Conservation (phyloP, 1,140 invertebrate species). For the Hetaerina americana region DNA sequence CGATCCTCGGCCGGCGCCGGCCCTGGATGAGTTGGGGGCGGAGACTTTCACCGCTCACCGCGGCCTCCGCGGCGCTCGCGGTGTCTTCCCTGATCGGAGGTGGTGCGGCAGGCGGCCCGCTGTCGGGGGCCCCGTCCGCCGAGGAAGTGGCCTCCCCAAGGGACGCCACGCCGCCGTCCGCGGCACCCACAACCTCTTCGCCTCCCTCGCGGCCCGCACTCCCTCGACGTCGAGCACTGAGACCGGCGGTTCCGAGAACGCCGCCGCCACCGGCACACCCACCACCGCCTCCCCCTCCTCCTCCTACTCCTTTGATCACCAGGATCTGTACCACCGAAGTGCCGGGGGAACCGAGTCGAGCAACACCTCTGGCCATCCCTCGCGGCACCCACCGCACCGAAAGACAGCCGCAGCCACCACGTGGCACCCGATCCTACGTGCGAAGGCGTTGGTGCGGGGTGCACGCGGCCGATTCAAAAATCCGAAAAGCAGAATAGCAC, state of each 20-base stretch:
- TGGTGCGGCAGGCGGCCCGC: background rate
- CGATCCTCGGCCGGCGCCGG: background rate
- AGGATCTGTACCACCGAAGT: background rate
- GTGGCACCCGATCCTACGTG: no score
- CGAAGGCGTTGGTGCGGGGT: no score
- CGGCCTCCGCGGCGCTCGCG: background rate
- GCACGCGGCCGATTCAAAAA: no score
- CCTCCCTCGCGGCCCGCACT: no score
- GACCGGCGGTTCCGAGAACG: no score
- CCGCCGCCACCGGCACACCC: background rate
- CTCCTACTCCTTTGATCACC: background rate
- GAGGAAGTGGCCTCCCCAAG: background rate
- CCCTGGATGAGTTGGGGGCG: background rate
- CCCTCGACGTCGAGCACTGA: no score
- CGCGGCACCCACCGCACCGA: background rate
- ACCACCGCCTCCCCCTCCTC: background rate
- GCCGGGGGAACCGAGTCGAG: background rate
- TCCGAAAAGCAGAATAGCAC: no score
- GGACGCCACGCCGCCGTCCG: background rate
- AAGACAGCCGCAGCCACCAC: no score
- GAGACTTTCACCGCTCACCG: background rate
- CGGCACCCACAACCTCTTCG: background rate
- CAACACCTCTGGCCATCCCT: background rate
- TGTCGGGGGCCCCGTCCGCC: background rate
- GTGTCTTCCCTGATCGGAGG: no score